A percentile compares a stretch with the other conserved stretches of the same genome.
These are phyloP conservation scores for Pseudorhiza aurosa DNA, from an alignment of 30 jellyfish, hydroid and myxozoan genomes.

Conservation along the genomic window DNA sequence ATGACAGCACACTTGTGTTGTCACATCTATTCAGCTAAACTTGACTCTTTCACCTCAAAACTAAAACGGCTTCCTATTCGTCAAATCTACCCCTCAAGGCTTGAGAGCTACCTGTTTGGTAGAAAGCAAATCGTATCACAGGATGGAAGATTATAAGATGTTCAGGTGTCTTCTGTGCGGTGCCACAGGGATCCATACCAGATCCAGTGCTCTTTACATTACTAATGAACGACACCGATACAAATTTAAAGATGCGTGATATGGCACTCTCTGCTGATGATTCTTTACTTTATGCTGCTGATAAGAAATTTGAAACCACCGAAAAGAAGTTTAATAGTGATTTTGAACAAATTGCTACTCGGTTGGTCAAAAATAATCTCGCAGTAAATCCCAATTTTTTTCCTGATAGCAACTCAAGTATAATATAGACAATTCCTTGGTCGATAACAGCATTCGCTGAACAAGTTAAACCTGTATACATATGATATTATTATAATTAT, in stretches of 20 bases:
- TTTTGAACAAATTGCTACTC: conserved; percentile 6
- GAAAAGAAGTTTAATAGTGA: conserved; percentile 28
- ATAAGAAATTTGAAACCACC: conserved; percentile 19
- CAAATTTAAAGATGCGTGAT: conserved; percentile 19
- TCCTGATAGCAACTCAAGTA: too few species aligned
- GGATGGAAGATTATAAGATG: conserved; percentile 48
- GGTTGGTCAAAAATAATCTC: conserved; percentile 41
- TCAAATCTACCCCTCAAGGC: too few species aligned
- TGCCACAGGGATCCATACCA: conserved; percentile 55
- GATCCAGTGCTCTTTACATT: conserved; percentile 38
- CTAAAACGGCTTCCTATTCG: too few species aligned
- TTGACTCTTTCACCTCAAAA: too few species aligned
- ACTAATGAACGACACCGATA: conserved; percentile 39
- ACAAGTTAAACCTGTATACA: too few species aligned
- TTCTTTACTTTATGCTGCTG: conserved; percentile 42
- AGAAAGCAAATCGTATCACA: conserved; percentile 21
- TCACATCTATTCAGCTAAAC: too few species aligned
- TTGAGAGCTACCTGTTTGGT: conserved; percentile 25
- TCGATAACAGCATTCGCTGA: too few species aligned
- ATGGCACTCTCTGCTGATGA: conserved; percentile 74
- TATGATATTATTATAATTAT: too few species aligned
- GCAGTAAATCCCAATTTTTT: conserved; percentile 12
- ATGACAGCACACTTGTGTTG: too few species aligned
- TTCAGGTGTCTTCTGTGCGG: conserved; percentile 45
- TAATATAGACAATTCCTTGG: too few species aligned